A percentile compares a stretch with the other conserved stretches of the same genome.
Conservation (phyloP, 2,888 invertebrate species). For the Syritta pipiens region DNA sequence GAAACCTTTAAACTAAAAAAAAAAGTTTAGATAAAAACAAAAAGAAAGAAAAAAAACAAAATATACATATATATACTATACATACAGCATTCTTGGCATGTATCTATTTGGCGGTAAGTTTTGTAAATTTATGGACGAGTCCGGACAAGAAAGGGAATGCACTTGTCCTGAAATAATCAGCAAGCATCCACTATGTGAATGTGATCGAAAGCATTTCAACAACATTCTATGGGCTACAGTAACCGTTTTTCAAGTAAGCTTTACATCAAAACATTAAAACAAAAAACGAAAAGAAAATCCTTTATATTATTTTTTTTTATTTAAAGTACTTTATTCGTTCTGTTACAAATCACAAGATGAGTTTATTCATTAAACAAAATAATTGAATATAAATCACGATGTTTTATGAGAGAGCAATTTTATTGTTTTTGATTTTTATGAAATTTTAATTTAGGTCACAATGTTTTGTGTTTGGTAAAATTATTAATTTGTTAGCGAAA, state of each 20-base stretch:
- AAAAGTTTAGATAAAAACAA: slow-evolving; percentile 43
- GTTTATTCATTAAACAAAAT: neutral
- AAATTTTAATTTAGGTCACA: too few species aligned
- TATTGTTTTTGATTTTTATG: neutral
- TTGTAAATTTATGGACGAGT: slow-evolving; percentile 96
- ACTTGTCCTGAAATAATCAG: slow-evolving; percentile 95
- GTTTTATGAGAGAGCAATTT: slow-evolving; percentile 5
- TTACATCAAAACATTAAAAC: slow-evolving; percentile 64
- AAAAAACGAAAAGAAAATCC: too few species aligned
- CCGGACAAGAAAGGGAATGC: slow-evolving; percentile 91
- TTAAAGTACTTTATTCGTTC: slow-evolving; percentile 1
- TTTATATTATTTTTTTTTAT: slow-evolving; percentile 32
- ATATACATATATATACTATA: slow-evolving; percentile 72
- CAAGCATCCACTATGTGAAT: slow-evolving; percentile 93
- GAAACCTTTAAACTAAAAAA: slow-evolving; percentile 42
- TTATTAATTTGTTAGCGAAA: neutral
- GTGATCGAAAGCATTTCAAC: slow-evolving; percentile 99
- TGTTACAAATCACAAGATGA: slow-evolving; percentile 15
- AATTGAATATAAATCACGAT: slow-evolving; percentile 1
- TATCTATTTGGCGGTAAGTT: slow-evolving; percentile 99
- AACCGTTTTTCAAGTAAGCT: slow-evolving; percentile 97
- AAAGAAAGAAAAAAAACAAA: slow-evolving; percentile 49
- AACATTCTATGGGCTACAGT: slow-evolving; percentile 98
- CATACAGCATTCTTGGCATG: slow-evolving; percentile 98
- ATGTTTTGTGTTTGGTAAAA: too few species aligned